These are phyloP conservation scores for Amblyornis subalaris DNA, from an alignment of 2,113 vertebrate genomes.

Conservation along the genomic window DNA sequence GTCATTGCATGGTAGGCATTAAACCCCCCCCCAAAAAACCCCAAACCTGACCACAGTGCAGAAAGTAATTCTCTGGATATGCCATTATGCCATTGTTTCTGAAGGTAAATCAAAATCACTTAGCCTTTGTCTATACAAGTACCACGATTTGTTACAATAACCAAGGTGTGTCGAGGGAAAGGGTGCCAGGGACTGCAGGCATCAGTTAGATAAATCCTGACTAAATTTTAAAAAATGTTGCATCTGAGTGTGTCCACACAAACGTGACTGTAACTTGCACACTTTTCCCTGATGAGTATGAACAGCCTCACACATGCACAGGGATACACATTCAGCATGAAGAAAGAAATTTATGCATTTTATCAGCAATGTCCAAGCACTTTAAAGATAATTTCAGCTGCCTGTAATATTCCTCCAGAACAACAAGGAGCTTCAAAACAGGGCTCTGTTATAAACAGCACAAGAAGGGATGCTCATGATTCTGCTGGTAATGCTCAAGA, in stretches of 20 bases:
- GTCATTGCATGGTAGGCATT: slow-evolving; percentile 76
- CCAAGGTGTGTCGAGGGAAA: background rate
- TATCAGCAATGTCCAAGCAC: background rate
- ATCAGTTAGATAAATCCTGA: background rate
- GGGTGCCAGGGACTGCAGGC: background rate
- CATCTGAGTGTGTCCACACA: background rate
- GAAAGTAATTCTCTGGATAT: slow-evolving; percentile 7
- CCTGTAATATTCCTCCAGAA: slow-evolving; percentile 17
- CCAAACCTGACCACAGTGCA: slow-evolving; percentile 41
- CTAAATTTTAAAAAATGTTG: background rate
- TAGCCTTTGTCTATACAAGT: background rate
- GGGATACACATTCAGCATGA: background rate
- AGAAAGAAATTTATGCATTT: background rate
- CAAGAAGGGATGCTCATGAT: background rate
- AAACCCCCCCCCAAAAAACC: background rate
- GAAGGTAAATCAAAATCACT: slow-evolving; percentile 3
- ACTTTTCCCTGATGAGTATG: background rate
- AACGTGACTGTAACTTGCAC: background rate
- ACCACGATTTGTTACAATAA: background rate
- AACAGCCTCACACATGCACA: background rate
- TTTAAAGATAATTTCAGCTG: slow-evolving; percentile 12
- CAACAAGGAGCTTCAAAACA: slow-evolving; percentile 26
- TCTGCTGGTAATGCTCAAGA: background rate
- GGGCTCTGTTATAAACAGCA: slow-evolving; percentile 12
- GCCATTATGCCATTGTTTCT: background rate